Base-by-base conservation (phyloP, 2,888 invertebrate species). In the Eristalis arbustorum region DNA sequence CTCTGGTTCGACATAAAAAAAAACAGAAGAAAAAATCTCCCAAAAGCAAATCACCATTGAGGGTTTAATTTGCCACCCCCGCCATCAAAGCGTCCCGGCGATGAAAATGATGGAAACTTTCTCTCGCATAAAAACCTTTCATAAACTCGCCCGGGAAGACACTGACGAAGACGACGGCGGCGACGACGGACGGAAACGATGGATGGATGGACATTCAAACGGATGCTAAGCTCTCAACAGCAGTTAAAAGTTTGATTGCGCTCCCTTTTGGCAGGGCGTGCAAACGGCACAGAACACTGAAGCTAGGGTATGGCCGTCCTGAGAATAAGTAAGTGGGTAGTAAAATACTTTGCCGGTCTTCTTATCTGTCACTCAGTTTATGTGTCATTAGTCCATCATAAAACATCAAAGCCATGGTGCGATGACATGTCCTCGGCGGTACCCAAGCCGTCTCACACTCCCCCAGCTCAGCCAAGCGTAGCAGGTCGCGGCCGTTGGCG, bases 301-400 rank as follows among this genome's bases (percentile, higher is more conserved):
- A 14, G 1, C 6, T 62, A 13, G n/a, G 22, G 25, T 42, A 14
- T 25, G 14, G 31, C 31, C 61, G n/a, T 31, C 57, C 23, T 18
- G 61, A 40, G 49, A 64, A 37, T 66, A 62, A 72, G 62, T 66
- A 61, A 57, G 25, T 68, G 73, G 67, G 81, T 59, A 59, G 71
- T 68, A 80, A 80, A 82, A 79, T 62, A 67, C 72, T 80, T 67
- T 63, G 31, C 69, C 14, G 37, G 73, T 11, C 49, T 49, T 78
- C 77, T 85, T 85, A 81, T 85, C 81, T 74, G 81, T 85, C 81
- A 78, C 77, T 78, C 69, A 49, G 85, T 82, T 77, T 82, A 78
- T 81, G 77, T 85, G 81, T 85, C 85, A 85, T 85, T 85, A 85
- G 85, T 85, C 77, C 62, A 62, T 82, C 85, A 49, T 85, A 85